These are phyloP conservation scores for Gavialis gangeticus DNA, from an alignment of 2,113 vertebrate genomes.

Conservation along the genomic window DNA sequence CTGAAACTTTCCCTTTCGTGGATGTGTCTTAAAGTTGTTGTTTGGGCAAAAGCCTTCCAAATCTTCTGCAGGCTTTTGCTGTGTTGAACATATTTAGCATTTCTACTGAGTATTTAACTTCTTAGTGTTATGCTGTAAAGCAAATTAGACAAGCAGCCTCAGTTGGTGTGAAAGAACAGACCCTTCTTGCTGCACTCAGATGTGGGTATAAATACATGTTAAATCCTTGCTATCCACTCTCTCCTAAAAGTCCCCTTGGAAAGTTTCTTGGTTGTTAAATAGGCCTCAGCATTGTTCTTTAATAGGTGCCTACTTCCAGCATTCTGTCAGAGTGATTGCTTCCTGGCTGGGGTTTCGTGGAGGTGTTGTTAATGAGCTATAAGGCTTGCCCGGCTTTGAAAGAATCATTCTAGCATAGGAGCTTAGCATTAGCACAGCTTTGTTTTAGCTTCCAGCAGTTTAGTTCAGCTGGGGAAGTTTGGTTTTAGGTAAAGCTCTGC, in stretches of 20 bases:
- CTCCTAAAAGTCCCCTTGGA: background rate
- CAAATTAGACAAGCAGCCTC: rapidly evolving
- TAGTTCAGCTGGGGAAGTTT: background rate
- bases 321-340: background rate
- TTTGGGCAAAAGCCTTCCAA: background rate
- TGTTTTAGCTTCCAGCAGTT: rapidly evolving
- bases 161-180: background rate
- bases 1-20: background rate
- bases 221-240: background rate
- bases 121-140: too few relatives aligned
- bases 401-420: background rate
- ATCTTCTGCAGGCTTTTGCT: background rate
- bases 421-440: background rate
- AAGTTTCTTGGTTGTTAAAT: background rate
- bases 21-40: background rate
- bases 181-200: background rate
- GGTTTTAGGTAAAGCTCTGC: background rate
- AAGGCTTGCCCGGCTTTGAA: background rate
- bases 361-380: background rate
- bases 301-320: background rate
- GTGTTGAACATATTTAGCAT: background rate
- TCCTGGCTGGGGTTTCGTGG: background rate
- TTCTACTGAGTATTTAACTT: too few relatives aligned
- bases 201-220: background rate
- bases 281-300: background rate